Conservation (phyloP, 2,888 invertebrate genomes). For the Drosophila pseudotalamancana region DNA sequence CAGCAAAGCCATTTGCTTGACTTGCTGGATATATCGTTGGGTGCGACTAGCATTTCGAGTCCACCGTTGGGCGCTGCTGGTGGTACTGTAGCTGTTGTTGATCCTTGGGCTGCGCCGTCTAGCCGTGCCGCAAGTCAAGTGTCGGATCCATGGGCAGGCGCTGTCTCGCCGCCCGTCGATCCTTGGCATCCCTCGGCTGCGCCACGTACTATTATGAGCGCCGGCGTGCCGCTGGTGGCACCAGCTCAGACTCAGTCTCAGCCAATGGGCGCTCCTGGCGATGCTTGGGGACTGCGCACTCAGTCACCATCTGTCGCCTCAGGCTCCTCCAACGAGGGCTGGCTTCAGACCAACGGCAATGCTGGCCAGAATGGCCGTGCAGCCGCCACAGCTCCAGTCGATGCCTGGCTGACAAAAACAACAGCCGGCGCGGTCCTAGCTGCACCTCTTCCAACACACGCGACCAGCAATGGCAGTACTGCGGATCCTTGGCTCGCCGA, state of each 20-base stretch:
- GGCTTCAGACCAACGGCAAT: constrained; percentile 82
- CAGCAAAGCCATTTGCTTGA: constrained; percentile 91
- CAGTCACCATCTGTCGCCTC: constrained; percentile 84
- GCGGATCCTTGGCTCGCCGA: constrained; percentile 82
- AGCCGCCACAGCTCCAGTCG: constrained; percentile 61
- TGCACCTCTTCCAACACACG: constrained; percentile 54
- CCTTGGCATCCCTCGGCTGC: constrained; percentile 82
- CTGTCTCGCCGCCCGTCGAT: constrained; percentile 82
- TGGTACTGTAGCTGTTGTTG: constrained; percentile 82
- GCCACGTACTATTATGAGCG: constrained; percentile 71
- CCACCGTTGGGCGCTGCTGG: constrained; percentile 83
- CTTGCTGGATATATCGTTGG: constrained; percentile 92
- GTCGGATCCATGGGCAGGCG: constrained; percentile 84
- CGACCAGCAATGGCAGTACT: constrained; percentile 54
- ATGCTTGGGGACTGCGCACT: constrained; percentile 82
- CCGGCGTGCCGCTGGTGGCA: constrained; percentile 67
- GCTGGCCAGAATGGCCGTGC: constrained; percentile 62
- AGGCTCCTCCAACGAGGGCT: constrained; percentile 84
- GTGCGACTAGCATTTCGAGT: constrained; percentile 86
- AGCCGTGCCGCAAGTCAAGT: constrained; percentile 84
- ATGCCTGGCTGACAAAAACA: constrained; percentile 81
- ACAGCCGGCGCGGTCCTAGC: constrained; percentile 50
- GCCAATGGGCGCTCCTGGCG: constrained; percentile 48
- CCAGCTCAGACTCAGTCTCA: constrained; percentile 31
- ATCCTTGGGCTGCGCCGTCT: constrained; percentile 90